A percentile compares a stretch with the other conserved stretches of the same genome.
Evolutionary conservation across 2,797 vertebrate species (phyloP).

Genomic region (Bothrops alternatus): DNA sequence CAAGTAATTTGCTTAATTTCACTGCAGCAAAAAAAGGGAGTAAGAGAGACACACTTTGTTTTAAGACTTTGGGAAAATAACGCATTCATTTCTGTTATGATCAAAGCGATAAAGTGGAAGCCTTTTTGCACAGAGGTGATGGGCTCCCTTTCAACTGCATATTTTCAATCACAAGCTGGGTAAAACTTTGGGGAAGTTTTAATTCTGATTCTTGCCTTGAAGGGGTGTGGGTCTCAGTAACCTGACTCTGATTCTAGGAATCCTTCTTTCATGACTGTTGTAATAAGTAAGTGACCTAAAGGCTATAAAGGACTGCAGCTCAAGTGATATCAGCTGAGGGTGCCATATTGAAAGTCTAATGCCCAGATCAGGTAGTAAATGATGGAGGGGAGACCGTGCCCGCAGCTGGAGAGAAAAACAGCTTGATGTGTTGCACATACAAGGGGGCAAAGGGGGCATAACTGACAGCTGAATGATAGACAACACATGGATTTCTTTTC

Average conservation of each 20-base stretch:
- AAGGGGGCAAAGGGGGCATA: not conserved
- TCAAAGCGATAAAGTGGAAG: not conserved
- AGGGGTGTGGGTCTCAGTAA: not conserved
- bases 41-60: not conserved
- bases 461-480: not conserved
- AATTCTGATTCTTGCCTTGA: not conserved
- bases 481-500: not conserved
- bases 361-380: not conserved
- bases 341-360: not conserved
- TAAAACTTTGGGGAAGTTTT: not conserved
- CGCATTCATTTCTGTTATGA: not conserved
- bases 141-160: not conserved
- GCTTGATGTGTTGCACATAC: not conserved
- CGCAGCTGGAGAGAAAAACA: not conserved
- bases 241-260: not conserved
- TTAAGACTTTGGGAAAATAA: not conserved
- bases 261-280: not conserved
- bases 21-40: not conserved
- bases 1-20: not conserved
- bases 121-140: not conserved
- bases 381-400: not conserved
- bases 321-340: not conserved
- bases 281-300: not conserved
- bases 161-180: not conserved
- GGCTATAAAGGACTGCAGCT: not conserved